Evolutionary conservation across 2,797 vertebrate species (phyloP), one percentile per base, ranked within the genome.

Genomic region (Tachyglossus aculeatus): DNA sequence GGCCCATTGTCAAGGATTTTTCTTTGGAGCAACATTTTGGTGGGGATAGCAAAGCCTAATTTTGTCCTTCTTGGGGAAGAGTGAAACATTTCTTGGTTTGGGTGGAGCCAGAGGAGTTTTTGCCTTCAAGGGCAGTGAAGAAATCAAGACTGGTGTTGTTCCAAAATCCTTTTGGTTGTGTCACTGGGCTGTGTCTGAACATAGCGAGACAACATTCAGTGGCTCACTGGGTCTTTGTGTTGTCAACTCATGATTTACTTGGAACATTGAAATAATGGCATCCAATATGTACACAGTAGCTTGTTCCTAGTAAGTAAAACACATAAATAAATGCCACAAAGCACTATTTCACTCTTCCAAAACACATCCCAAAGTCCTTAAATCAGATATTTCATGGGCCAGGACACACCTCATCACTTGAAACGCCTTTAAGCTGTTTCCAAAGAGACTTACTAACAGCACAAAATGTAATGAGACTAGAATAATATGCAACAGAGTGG

Each of bases 81-180:
- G 75, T 19, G 52, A 71, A 63, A 48, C 47, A 55, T 40, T 47
- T 48, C 21, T 65, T 25, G 43, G 67, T 32, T 56, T 71, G 65
- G 71, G 71, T 51, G 66, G 83, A 68, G 70, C 59, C 58, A 50
- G 65, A 70, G 74, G 78, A 41, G 74, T 43, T 73, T 59, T 75
- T 70, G 50, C 18, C 53, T 19, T 32, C 43, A 39, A 45, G 22
- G 3, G 0, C 37, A 19, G 33, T 44, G 33, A 38, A 43, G 61
- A 45, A 61, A 61, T 27, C 11, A 39, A 39, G 27, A 52, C 60
- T 44, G 22, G 64, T 67, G 34, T 22, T 67, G 39, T 3, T 47
- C 15, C 21, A 63, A 71, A 71, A 67, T 38, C 63, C 73, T 62
- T 71, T 62, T 22, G 51, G 38, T 74, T 59, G 72, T 48, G 55